Evolutionary conservation across 2,888 invertebrate species (phyloP), one percentile per base, ranked within the genome.

Genomic region (Leucozona laternaria): DNA sequence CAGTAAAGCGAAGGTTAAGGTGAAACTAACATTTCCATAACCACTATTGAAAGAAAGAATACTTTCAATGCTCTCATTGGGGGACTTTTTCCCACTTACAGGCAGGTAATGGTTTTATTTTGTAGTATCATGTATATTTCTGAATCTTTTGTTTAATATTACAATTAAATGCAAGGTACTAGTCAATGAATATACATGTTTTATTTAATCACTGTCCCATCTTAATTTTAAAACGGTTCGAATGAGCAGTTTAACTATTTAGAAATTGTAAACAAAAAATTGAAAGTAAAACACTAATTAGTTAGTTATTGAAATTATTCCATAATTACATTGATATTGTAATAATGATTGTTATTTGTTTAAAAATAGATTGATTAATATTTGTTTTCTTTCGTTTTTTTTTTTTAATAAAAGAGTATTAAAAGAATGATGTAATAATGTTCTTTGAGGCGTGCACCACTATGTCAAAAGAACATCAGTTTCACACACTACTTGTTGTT

Each of bases 1-100:
- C 55, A 70, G 22, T 70, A 31, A 2, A 68, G 20, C 25, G 37
- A 71, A 78, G 82, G 70, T 82, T 45, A 48, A 62, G 58, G 82
- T 79, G 82, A 75, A 82, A 82, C 70, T 70, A 17, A 78, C 73
- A 70, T 73, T 73, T 86, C 68, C 82, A 82, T 81, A 48, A 53
- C 58, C 40, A 45, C 43, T 82, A 48, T 45, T 75, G 45, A 20
- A 82, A 75, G 70, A 79, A 82, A 82, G 73, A 82, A 82, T 71
- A 77, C 77, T 66, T 72, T 57, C 57, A 45, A 58, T 75, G 78
- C 68, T 82, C 75, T 82, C 57, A 70, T 68, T 64, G 53, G 75
- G 43, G 66, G 31, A 86, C 73, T 62, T 37, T 77, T 71, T 71
- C 37, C 53, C n/a, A 50, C 64, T 81, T 50, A 4, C 50, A 68